Percentiles rank a stretch among this genome's conserved stretches.
phyloP scores from a whole-genome alignment of 2,797 vertebrate genomes.

The Hybognathus amarus region DNA sequence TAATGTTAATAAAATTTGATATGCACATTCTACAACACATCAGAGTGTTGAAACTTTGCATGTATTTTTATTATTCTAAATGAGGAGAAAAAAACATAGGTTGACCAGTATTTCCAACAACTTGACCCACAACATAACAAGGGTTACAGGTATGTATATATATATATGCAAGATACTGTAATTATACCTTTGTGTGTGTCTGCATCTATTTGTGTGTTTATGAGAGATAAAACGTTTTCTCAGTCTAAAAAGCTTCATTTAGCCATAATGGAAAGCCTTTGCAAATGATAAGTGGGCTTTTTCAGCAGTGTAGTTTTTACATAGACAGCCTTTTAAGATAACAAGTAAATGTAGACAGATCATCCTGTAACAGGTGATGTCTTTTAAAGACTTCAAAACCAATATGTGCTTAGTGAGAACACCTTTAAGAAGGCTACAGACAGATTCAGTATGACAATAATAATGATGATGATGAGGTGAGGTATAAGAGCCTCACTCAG shows the following conservation, averaged over 20 bases:
- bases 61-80: not conserved
- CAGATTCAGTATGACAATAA: not conserved
- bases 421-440: not conserved
- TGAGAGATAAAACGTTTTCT: not conserved
- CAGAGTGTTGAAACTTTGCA: not conserved
- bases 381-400: not conserved
- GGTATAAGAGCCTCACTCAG: not conserved
- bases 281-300: not conserved
- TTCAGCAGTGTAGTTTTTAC: not conserved
- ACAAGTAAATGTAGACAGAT: not conserved
- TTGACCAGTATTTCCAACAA: not conserved
- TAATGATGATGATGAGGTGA: not conserved
- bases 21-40: not conserved
- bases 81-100: not conserved
- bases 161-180: not conserved
- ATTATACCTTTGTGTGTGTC: not conserved
- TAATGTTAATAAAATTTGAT: not conserved
- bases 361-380: not conserved
- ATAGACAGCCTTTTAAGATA: not conserved
- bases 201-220: not conserved
- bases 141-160: not conserved
- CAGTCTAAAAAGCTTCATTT: not conserved
- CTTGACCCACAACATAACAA: not conserved
- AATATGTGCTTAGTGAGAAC: not conserved
- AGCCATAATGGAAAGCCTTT: not conserved